Conservation (phyloP, 2,113 vertebrate species). For the Mastomys coucha region DNA sequence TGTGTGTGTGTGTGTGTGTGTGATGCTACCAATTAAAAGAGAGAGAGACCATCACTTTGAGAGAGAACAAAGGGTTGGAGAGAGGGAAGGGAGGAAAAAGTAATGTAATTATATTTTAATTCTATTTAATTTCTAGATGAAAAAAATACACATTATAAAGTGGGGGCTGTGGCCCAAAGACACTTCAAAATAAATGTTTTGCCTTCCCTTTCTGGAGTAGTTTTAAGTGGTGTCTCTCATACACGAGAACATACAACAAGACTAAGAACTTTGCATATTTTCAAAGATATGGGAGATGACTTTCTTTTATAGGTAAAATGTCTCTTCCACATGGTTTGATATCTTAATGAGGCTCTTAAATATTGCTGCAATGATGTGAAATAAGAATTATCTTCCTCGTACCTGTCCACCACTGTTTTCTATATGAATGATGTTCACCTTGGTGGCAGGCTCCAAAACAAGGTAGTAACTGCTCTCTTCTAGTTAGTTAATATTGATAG, state of each 20-base stretch:
- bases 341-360: neutral
- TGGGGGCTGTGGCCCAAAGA: too few relatives aligned
- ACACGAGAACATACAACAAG: neutral
- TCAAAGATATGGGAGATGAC: neutral
- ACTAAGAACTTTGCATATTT: neutral
- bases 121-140: neutral
- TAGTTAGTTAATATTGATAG: neutral
- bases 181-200: neutral
- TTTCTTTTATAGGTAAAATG: conserved; percentile 20
- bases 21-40: neutral
- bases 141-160: neutral
- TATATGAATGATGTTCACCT: neutral
- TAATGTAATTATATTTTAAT: neutral
- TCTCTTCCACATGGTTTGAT: conserved; percentile 17
- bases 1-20: too few relatives aligned
- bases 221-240: neutral
- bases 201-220: neutral
- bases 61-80: neutral
- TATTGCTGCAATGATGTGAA: neutral
- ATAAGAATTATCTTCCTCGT: conserved; percentile 50
- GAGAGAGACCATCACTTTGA: neutral
- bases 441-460: conserved; percentile 18
- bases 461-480: neutral
- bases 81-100: neutral
- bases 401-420: neutral